Base-by-base conservation (phyloP, 2,113 vertebrate genomes). In the Dasyurus viverrinus region DNA sequence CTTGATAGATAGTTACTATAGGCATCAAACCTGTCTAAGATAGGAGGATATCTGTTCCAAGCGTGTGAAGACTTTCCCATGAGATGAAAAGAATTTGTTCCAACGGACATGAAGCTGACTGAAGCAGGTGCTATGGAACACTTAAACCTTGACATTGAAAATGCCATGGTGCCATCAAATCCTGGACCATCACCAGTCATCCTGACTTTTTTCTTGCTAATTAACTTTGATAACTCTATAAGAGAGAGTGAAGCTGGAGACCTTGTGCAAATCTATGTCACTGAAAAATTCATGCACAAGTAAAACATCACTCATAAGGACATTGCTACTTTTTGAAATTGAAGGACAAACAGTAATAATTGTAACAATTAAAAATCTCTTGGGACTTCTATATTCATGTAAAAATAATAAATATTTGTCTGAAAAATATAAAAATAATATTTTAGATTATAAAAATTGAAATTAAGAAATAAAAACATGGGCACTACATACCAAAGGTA, bases 171-270 rank as follows among this genome's bases (percentile, higher is more conserved):
- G 23, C 57, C 12, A 14, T 12, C 36, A 11, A 27, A 68, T 68
- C 57, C 16, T 1, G 0, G 3, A 3, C 30, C 11, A 36, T 36
- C 6, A 19, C 2, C 3, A 14, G 27, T 68, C 0, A 14, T 14
- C 30, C 11, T 68, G 57, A 4, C 11, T 68, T 68, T 68, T 14
- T 10, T 68, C 30, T 68, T 36, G 12, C 57, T 4, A 36, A 27
- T 36, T 2, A 30, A 68, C 11, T 68, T 68, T 36, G 11, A 68
- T 4, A 11, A 68, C 26, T 57, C 55, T 27, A 26, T 26, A 36
- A 68, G 3, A 14, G 12, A 14, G 57, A 68, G 57, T 36, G 3
- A 36, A 68, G 3, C 12, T 68, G 57, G 30, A 0, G 12, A 68
- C 11, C 30, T 4, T 68, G 57, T 68, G 57, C 57, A 68, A 36